Base-by-base conservation (phyloP, 2,888 invertebrate genomes). In the Sinohyriopsis cumingii region DNA sequence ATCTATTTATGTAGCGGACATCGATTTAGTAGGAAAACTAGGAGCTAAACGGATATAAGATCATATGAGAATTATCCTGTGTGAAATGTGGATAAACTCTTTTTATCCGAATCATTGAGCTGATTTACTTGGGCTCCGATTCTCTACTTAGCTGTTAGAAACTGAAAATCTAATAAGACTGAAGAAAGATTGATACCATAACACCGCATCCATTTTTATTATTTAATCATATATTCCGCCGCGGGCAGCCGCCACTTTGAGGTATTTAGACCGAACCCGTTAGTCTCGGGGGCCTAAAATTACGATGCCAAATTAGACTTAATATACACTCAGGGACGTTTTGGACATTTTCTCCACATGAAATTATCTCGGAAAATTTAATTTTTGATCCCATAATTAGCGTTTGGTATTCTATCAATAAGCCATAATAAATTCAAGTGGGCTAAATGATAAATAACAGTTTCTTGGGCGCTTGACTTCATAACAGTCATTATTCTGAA, bases 401-500 rank as follows among this genome's bases (percentile, higher is more conserved):
- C 65, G 77, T 77, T 75, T 77, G 75, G 71, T 77, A 65, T 73
- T 72, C 68, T 75, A 77, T 77, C 77, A 77, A 77, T 75, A 68
- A 73, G 67, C 73, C 65, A 75, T 77, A 77, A 77, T 75, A 75
- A 77, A 77, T 75, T 77, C 77, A 77, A 72, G 75, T 67, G 67
- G 71, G 67, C 69, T 69, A 71, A 73, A 65, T 77, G 77, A 77
- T 77, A 72, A 75, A 77, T 75, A 77, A 69, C 75, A 75, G 67
- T 75, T 73, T 75, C 65, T 33, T 63, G 69, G 65, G 69, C 67
- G 68, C 71, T 65, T 69, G 75, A 75, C 72, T 77, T 73, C 72
- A 73, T 73, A 67, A 68, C 63, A 63, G 19, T 59, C 63, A 65
- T 69, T 71, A 76, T 76, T 72, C 71, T 73, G 72, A 76, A 72